Evolutionary conservation across 2,888 invertebrate genomes (phyloP), one percentile per base, ranked within the genome.

Genomic region (Cephalotes varians): DNA sequence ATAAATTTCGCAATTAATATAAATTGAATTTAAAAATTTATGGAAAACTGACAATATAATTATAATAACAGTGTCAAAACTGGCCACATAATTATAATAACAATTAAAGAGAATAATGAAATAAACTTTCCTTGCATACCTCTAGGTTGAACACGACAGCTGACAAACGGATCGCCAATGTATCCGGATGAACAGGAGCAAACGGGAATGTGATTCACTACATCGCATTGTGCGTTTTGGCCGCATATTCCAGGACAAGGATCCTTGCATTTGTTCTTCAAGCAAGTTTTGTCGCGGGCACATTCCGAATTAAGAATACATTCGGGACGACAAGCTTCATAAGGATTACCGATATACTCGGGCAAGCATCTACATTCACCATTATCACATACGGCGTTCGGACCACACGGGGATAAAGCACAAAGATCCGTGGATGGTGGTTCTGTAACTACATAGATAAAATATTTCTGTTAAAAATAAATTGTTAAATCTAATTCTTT

Each of bases 221-320:
- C 97, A 91, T 97, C 96, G 92, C 98, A 98, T 81, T 96, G 95
- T 1, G 98, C 97, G 92, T 96, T 97, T 73, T 96, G 95, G 12
- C 97, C 98, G 92, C 98, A 98, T 90, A 97, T 97, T 86, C 97
- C 97, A n/a, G 96, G 96, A 91, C 98, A 98, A 6, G 98, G 98
- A 94, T 98, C 96, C n/a, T 96, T 95, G 92, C 98, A 98, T 95
- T 98, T 98, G 82, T 97, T 97, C 84, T 96, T 96, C 49, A 97
- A 95, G 92, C 98, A 98, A 21, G 98, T 97, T 91, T 96, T 96
- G 91, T 97, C 96, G 71, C 96, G 95, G 0, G 97, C 95, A 94
- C 98, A 98, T 92, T 98, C 98, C 0, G 96, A 96, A 93, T 97
- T 98, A 1, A 97, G 94, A 0, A 97, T 96, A 94, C 98, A 98